Percentiles rank a stretch among this genome's conserved stretches.
Evolutionary conservation across 2,113 vertebrate species (phyloP).

Genomic region (Gallinago paraguaiae): DNA sequence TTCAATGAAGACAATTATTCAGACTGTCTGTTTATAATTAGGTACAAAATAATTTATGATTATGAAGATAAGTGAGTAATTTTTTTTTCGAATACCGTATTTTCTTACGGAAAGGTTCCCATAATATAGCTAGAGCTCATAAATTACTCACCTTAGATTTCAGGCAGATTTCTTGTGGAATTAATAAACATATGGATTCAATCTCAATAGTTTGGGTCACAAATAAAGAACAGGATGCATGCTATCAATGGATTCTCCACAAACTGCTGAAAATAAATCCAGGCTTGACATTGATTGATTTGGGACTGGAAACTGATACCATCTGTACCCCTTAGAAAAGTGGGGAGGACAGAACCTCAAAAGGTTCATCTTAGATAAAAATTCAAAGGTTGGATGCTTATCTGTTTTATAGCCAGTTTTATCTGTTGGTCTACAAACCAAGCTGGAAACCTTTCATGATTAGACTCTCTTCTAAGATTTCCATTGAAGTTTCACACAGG

Average conservation of each 20-base stretch:
- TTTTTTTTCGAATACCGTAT: slow-evolving; percentile 52
- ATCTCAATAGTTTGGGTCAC: slow-evolving; percentile 51
- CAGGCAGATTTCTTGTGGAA: slow-evolving; percentile 48
- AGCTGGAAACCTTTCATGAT: neutral
- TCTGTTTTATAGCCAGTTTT: neutral
- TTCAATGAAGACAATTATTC: slow-evolving; percentile 74
- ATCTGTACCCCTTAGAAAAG: neutral
- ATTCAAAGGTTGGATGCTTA: neutral
- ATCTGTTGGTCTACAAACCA: neutral
- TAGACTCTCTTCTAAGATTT: neutral
- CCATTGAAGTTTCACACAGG: neutral
- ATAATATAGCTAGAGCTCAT: slow-evolving; percentile 49
- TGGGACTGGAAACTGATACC: neutral
- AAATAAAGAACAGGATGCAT: slow-evolving; percentile 39
- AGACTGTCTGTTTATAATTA: slow-evolving; percentile 76
- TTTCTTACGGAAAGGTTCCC: slow-evolving; percentile 65
- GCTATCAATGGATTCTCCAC: neutral
- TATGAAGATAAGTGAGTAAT: slow-evolving; percentile 64
- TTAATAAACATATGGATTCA: slow-evolving; percentile 65
- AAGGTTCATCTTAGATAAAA: neutral
- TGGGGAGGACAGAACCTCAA: neutral
- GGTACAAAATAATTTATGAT: slow-evolving; percentile 75
- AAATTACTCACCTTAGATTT: slow-evolving; percentile 64
- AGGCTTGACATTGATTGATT: slow-evolving; percentile 1
- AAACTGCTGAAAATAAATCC: slow-evolving; percentile 53